Percentiles rank a stretch among this genome's conserved stretches.
Conservation (phyloP, 2,797 vertebrate genomes). For the Graptemys geographica region DNA sequence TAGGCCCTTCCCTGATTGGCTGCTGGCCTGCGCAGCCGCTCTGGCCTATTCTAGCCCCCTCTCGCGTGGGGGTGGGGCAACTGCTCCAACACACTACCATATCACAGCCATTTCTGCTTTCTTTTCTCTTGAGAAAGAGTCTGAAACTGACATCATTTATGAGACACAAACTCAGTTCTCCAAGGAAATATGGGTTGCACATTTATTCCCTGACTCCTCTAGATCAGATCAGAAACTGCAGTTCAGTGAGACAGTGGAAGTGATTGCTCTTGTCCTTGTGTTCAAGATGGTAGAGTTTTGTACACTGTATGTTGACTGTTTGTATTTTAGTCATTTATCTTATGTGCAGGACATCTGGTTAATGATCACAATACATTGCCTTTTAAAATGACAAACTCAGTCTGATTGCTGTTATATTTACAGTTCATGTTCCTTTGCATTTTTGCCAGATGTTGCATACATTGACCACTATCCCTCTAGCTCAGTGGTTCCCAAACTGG, state of each 20-base stretch:
- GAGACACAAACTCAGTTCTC: background rate
- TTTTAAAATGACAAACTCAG: background rate
- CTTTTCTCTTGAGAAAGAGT: background rate
- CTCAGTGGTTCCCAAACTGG: no score
- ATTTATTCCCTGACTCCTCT: background rate
- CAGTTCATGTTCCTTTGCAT: background rate
- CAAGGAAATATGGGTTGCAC: background rate
- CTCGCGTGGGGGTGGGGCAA: no score
- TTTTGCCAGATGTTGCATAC: background rate
- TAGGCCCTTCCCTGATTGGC: no score
- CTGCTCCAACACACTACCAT: background rate
- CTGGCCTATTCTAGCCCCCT: no score
- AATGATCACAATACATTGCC: slow-evolving; percentile 64
- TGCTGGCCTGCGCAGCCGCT: no score
- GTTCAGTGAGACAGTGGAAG: background rate
- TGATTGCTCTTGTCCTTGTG: background rate
- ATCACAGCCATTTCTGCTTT: background rate
- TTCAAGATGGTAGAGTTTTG: background rate
- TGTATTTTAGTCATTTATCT: background rate
- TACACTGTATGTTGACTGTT: background rate
- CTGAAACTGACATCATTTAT: background rate
- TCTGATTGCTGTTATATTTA: background rate
- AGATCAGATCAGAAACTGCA: background rate
- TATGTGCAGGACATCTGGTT: background rate
- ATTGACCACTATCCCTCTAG: no score